A percentile compares a stretch with the other conserved stretches of the same genome.
Evolutionary conservation across 2,888 invertebrate genomes (phyloP).

Genomic region (Agelastica alni): DNA sequence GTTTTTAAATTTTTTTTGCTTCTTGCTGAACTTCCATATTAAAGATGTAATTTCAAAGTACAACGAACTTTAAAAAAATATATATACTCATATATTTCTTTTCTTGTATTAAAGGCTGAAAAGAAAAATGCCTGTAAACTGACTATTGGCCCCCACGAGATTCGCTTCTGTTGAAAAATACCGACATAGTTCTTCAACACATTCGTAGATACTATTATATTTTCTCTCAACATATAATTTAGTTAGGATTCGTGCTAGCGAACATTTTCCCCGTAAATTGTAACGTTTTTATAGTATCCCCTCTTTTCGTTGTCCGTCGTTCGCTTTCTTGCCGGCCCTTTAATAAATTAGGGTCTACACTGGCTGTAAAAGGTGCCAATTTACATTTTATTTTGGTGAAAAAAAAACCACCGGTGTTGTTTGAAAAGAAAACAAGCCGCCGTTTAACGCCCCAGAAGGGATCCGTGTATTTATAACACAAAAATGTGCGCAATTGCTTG

Average conservation of each 20-base stretch:
- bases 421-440: no score
- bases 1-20: no score
- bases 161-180: constrained; percentile 6
- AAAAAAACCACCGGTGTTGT: no score
- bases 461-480: no score
- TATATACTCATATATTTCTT: not conserved
- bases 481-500: no score
- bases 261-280: constrained; percentile 8
- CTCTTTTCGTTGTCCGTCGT: not conserved
- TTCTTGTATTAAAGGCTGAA: not conserved
- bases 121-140: not conserved
- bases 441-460: no score
- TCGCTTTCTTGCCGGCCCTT: not conserved
- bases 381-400: no score
- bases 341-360: not conserved
- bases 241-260: constrained; percentile 1
- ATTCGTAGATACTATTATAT: no score
- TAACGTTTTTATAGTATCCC: constrained; percentile 2
- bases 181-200: constrained; percentile 2
- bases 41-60: no score
- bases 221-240: constrained; percentile 10
- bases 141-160: constrained; percentile 5
- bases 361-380: no score
- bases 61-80: no score
- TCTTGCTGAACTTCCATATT: no score